Evolutionary conservation across 2,797 vertebrate species (phyloP), one percentile per base, ranked within the genome.

Genomic region (Smutsia temminckii): DNA sequence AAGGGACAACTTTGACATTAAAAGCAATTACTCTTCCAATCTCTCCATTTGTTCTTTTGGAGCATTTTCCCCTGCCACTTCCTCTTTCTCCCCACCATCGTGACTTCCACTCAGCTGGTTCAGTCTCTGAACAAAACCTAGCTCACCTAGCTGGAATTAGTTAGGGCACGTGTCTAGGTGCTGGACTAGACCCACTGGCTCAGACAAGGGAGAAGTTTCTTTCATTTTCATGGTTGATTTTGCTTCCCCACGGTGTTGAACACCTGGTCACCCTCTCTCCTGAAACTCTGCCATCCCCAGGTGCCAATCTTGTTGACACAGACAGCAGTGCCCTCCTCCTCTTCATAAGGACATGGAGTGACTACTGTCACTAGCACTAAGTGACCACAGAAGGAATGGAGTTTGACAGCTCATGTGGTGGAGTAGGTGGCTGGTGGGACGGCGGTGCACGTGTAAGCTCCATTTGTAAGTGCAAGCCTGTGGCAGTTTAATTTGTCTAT

Each of bases 11-110:
- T 64, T 78, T 53, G 66, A 77, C 78, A 85, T 93, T 78, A 69
- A 81, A 95, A 85, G n/a, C 46, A 88, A 85, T 81, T 78, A 80
- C 10, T 90, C 53, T 87, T 89, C 42, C 63, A 23, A 7, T 23
- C 46, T 75, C 64, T 83, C 59, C 37, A 11, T 64, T 91, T 91
- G 46, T 75, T 46, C 16, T 80, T 94, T 83, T 89, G 79, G 69
- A 93, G 55, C 16, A 1, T 85, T 46, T 87, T 79, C 74, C 10
- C 16, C 25, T 51, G n/a, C n/a, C 59, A 46, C 32, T 74, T 32
- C 32, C 34, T 80, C 63, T 81, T 90, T 86, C 14, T 75, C 53
- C 86, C 42, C 69, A 46, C n/a, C 37, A 75, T 29, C 8, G 23
- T 78, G 57, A 63, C 72, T 85, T 84, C 20, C 9, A 46, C 17